Evolutionary conservation across 2,113 vertebrate species (phyloP).

Genomic region (Mesitornis unicolor): DNA sequence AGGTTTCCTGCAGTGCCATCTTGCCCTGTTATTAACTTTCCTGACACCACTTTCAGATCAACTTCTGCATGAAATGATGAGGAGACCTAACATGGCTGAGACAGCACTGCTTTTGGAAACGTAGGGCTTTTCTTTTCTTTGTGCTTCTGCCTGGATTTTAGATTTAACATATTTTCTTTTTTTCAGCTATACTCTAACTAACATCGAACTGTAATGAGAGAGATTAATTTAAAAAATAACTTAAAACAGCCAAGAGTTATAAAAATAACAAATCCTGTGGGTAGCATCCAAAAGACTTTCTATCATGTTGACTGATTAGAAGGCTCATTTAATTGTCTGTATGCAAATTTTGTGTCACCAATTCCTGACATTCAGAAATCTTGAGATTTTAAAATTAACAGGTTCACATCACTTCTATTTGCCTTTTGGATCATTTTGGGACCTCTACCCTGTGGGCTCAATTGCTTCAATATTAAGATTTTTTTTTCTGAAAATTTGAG

Average conservation of each 20-base stretch:
- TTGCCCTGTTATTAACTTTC: background rate
- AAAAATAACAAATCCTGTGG: constrained; percentile 61
- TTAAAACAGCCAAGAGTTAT: constrained; percentile 18
- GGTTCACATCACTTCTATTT: background rate
- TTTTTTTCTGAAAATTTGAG: background rate
- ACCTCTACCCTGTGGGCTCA: background rate
- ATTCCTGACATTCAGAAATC: constrained; percentile 1
- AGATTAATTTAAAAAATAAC: constrained; percentile 33
- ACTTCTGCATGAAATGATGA: background rate
- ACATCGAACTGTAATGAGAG: background rate
- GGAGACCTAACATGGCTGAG: background rate
- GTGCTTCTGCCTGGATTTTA: background rate
- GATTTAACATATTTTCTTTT: constrained; percentile 16
- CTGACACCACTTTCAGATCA: background rate
- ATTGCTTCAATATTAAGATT: background rate
- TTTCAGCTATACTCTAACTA: constrained; percentile 25
- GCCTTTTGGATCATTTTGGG: background rate
- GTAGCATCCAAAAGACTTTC: constrained; percentile 49
- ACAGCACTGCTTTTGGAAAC: background rate
- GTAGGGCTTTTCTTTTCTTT: background rate
- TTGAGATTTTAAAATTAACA: background rate
- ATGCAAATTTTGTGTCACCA: constrained; percentile 43
- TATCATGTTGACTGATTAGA: constrained; percentile 36
- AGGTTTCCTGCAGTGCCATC: background rate
- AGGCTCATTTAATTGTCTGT: constrained; percentile 36